These are phyloP conservation scores for Malurus melanocephalus DNA, from an alignment of 2,113 vertebrate species.

Conservation along the genomic window DNA sequence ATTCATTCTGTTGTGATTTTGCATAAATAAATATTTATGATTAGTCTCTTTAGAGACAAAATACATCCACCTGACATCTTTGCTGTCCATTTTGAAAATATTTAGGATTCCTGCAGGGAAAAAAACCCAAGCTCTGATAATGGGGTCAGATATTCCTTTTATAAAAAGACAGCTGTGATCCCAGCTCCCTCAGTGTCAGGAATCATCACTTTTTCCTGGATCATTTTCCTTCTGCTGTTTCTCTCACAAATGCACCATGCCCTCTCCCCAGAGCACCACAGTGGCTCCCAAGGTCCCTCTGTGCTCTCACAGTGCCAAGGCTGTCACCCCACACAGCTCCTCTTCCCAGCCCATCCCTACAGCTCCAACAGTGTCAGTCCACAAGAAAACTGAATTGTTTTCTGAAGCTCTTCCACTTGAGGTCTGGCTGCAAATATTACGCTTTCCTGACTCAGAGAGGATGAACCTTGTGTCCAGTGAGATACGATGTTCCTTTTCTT, in stretches of 20 bases:
- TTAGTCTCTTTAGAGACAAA: not conserved
- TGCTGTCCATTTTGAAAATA: not conserved
- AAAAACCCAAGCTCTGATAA: not conserved
- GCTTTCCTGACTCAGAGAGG: not conserved
- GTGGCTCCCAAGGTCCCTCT: not conserved
- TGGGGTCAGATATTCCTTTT: not conserved
- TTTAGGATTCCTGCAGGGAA: not conserved
- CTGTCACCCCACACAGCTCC: not conserved
- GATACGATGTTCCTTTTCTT: not conserved
- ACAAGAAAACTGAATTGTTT: not conserved
- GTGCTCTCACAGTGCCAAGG: not conserved
- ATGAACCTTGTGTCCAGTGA: not conserved
- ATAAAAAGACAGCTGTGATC: not conserved
- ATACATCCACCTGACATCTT: not conserved
- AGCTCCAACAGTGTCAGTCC: rapidly evolving
- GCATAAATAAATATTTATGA: not conserved
- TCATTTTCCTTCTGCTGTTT: not conserved
- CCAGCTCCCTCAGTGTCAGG: not conserved
- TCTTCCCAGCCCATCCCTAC: not conserved
- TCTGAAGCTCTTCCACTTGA: not conserved
- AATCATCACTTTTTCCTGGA: not conserved
- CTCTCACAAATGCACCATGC: not conserved
- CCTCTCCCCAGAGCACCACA: not conserved
- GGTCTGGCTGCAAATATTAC: not conserved
- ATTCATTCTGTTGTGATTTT: not conserved